Conservation (phyloP, 2,113 vertebrate genomes). For the Pitta sordida region DNA sequence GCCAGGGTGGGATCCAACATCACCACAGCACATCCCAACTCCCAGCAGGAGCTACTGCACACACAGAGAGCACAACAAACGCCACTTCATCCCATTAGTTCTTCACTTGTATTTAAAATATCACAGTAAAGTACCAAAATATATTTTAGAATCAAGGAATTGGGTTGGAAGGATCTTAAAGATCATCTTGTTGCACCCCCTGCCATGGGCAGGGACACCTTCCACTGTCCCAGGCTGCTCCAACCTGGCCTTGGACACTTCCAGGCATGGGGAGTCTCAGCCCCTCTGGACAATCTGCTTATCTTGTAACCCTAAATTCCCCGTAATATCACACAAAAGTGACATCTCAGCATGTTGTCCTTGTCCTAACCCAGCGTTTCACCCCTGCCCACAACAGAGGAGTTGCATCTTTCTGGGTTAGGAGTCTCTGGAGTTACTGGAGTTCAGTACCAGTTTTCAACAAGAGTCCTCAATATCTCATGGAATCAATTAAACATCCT, state of each 20-base stretch:
- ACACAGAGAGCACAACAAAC: rapidly evolving
- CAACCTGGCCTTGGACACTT: rapidly evolving
- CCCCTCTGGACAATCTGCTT: background rate
- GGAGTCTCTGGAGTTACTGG: background rate
- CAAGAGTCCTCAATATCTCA: too few species aligned
- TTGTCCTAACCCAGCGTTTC: background rate
- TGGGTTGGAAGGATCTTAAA: background rate
- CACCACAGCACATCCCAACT: background rate
- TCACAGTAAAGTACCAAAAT: background rate
- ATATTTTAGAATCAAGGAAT: background rate
- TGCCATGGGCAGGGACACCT: background rate
- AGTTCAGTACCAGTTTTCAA: too few species aligned
- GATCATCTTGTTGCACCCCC: background rate
- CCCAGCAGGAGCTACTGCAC: rapidly evolving
- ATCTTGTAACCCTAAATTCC: background rate
- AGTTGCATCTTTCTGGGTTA: background rate
- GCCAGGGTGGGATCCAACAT: background rate
- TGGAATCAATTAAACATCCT: background rate
- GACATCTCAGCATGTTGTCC: background rate
- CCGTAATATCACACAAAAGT: rapidly evolving
- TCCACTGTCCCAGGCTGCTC: background rate
- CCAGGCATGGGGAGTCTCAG: background rate
- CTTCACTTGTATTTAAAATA: background rate
- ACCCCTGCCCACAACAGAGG: background rate
- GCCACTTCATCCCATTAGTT: background rate